Evolutionary conservation across 2,888 invertebrate species (phyloP).

Genomic region (Metopia argyrocephala): DNA sequence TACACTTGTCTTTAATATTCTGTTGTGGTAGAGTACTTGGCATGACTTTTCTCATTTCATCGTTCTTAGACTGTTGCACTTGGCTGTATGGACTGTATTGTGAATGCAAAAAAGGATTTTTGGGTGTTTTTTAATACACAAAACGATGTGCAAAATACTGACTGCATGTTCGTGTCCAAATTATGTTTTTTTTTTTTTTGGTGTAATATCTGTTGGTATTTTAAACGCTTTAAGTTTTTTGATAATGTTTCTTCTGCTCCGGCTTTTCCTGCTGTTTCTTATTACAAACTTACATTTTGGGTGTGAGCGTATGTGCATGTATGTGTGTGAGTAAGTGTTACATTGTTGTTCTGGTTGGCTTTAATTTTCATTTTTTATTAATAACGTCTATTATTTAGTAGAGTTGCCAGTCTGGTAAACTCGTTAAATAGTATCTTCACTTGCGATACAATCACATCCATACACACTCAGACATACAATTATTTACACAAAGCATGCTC

Average conservation of each 20-base stretch:
- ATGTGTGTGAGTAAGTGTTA: background rate
- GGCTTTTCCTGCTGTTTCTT: slow-evolving; percentile 8
- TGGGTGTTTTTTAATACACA: too few species aligned
- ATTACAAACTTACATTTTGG: slow-evolving; percentile 28
- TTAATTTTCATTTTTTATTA: slow-evolving; percentile 38
- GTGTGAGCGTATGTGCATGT: background rate
- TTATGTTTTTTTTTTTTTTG: too few species aligned
- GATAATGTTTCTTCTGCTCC: background rate
- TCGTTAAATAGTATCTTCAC: slow-evolving; percentile 49
- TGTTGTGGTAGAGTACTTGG: background rate
- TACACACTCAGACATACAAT: background rate
- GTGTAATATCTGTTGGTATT: slow-evolving; percentile 45
- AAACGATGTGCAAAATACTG: background rate
- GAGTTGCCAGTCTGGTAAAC: slow-evolving; percentile 61
- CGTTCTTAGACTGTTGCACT: background rate
- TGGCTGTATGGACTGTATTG: too few species aligned
- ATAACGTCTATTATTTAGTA: slow-evolving; percentile 32
- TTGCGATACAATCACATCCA: background rate
- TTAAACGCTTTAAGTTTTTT: slow-evolving; percentile 25
- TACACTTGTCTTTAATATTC: background rate
- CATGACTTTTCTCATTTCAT: background rate
- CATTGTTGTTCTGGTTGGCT: background rate
- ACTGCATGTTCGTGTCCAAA: slow-evolving; percentile 47
- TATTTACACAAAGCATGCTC: background rate
- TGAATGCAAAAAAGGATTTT: background rate